Conservation (phyloP, 2,797 vertebrate genomes). For the Hoplostethus mediterraneus region DNA sequence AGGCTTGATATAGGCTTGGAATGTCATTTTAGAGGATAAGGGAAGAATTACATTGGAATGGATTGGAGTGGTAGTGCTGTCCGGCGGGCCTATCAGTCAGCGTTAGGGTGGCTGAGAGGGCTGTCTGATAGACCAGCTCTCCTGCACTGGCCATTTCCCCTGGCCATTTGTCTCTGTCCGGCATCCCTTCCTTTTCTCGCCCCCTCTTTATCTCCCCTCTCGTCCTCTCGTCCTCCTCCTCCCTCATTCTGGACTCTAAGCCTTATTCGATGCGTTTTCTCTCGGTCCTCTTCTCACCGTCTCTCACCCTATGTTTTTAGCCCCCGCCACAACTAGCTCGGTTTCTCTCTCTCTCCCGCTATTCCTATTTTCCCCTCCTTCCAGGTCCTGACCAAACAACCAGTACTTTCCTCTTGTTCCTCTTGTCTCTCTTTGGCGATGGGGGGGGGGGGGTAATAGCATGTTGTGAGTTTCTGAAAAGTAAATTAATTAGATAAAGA, state of each 20-base stretch:
- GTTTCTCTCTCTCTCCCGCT: slow-evolving; percentile 12
- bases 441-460: background rate
- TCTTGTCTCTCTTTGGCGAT: background rate
- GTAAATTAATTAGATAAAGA: background rate
- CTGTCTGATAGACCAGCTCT: slow-evolving; percentile 70
- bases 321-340: slow-evolving; percentile 5
- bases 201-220: slow-evolving; percentile 21
- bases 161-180: slow-evolving; percentile 84
- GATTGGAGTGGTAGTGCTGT: slow-evolving; percentile 47
- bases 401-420: no score
- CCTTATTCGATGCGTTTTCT: slow-evolving; percentile 63
- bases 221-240: slow-evolving; percentile 60
- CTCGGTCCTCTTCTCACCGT: slow-evolving; percentile 38
- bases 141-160: slow-evolving; percentile 72
- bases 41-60: slow-evolving; percentile 46
- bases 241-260: slow-evolving; percentile 59
- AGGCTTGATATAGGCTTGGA: slow-evolving; percentile 23
- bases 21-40: slow-evolving; percentile 43
- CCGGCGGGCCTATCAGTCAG: slow-evolving; percentile 80
- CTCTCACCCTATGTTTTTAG: slow-evolving; percentile 37
- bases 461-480: background rate
- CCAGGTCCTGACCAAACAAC: background rate
- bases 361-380: background rate
- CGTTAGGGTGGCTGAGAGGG: slow-evolving; percentile 75
- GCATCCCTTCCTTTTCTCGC: slow-evolving; percentile 53